A percentile compares a stretch with the other conserved stretches of the same genome.
These are phyloP conservation scores for Podiceps cristatus DNA, from an alignment of 2,113 vertebrate genomes.

Conservation along the genomic window DNA sequence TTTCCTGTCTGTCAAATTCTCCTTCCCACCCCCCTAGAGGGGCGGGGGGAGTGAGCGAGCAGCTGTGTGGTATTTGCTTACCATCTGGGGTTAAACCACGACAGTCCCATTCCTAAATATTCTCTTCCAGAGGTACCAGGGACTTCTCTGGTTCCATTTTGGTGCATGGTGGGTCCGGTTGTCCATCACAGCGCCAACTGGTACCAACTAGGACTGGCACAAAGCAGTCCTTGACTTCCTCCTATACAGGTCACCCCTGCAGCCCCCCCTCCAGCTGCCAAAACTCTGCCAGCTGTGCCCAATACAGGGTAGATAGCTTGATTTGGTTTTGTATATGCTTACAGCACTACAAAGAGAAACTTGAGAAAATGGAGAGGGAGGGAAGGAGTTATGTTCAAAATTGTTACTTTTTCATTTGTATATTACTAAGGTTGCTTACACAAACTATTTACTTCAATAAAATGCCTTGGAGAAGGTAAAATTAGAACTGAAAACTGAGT, in stretches of 20 bases:
- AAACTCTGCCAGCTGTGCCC: not conserved
- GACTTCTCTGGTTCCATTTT: not conserved
- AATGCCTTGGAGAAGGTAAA: not conserved
- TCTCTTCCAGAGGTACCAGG: not conserved
- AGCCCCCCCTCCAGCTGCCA: not conserved
- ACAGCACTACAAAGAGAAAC: not conserved
- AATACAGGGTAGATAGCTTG: not conserved
- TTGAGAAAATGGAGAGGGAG: not conserved
- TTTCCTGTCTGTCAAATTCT: too few species aligned
- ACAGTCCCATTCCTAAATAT: not conserved
- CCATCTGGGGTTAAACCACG: too few species aligned
- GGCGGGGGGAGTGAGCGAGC: too few species aligned
- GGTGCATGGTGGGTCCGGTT: rapidly evolving
- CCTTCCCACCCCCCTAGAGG: too few species aligned
- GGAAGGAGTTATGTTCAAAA: not conserved
- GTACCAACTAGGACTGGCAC: not conserved
- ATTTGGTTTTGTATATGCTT: not conserved
- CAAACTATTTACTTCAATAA: not conserved
- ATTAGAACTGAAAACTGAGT: not conserved
- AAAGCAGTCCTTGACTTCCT: not conserved
- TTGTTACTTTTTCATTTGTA: not conserved
- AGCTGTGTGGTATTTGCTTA: too few species aligned
- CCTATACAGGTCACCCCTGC: not conserved
- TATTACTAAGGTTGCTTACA: not conserved
- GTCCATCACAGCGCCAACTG: not conserved